These are phyloP conservation scores for Ceratosolen fusciceps DNA, from an alignment of 1,140 invertebrate genomes.

Conservation along the genomic window DNA sequence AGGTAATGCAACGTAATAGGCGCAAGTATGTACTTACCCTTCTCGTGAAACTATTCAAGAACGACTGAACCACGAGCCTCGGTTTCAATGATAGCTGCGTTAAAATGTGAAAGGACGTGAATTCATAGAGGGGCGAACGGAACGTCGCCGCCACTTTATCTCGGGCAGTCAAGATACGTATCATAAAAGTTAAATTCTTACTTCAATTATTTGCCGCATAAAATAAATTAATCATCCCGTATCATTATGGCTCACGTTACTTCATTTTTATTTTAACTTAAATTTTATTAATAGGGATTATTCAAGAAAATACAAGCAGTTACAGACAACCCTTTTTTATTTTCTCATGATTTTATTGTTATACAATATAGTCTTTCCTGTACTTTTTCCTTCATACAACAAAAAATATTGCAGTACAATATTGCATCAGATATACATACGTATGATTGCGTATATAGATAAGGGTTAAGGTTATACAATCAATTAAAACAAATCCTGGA, in stretches of 20 bases:
- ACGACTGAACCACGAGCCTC: no score
- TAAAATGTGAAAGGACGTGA: conserved; percentile 47
- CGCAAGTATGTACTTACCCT: no score
- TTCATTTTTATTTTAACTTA: not conserved
- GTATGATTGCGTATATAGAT: no score
- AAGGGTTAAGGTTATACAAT: conserved; percentile 44
- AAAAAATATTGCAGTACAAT: conserved; percentile 35
- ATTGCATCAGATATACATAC: no score
- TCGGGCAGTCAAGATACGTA: not conserved
- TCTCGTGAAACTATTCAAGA: conserved; percentile 6
- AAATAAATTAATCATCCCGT: no score
- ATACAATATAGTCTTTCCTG: conserved; percentile 24
- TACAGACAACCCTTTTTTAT: conserved; percentile 46
- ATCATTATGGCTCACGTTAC: not conserved
- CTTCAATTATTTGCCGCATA: no score
- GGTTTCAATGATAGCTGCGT: not conserved
- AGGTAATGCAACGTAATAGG: no score
- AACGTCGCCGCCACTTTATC: conserved; percentile 10
- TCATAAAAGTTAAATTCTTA: conserved; percentile 1
- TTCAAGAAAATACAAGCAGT: no score
- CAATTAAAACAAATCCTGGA: conserved; percentile 40
- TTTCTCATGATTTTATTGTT: conserved; percentile 38
- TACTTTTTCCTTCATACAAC: not conserved
- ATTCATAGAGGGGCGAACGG: conserved; percentile 34
- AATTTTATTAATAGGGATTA: not conserved